phyloP scores from a whole-genome alignment of 2,888 invertebrate species.

The Aricia artaxerxes region DNA sequence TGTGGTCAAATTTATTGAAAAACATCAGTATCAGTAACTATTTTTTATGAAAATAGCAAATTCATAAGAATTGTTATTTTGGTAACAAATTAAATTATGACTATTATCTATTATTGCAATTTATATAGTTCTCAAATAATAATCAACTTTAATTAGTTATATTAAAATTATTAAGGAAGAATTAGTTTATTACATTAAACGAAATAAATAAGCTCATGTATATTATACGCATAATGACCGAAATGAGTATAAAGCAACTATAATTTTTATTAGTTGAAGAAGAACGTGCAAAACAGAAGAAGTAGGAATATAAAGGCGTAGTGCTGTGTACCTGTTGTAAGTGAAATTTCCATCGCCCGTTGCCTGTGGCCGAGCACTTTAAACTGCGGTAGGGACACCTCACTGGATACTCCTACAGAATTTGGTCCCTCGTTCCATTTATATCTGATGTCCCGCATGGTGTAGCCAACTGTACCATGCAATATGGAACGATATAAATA shows the following conservation, averaged over 20 bases:
- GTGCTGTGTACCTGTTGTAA: constrained; percentile 84
- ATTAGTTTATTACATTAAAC: not conserved
- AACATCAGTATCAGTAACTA: not conserved
- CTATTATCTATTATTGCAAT: not conserved
- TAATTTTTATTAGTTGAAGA: constrained; percentile 40
- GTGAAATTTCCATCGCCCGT: constrained; percentile 97
- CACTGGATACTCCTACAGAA: constrained; percentile 97
- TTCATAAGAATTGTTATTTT: not conserved
- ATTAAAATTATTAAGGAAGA: not conserved
- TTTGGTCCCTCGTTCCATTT: constrained; percentile 97
- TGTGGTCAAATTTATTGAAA: not conserved
- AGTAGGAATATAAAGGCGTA: constrained; percentile 35
- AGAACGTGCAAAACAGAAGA: constrained; percentile 49
- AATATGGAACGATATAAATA: constrained; percentile 75
- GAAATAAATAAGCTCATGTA: not conserved
- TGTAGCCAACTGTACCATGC: constrained; percentile 94
- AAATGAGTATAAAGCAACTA: not conserved
- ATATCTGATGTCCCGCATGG: constrained; percentile 98
- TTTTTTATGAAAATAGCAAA: not conserved
- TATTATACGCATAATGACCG: not conserved
- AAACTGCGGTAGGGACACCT: constrained; percentile 98
- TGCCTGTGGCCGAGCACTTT: constrained; percentile 98
- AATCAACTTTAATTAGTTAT: not conserved
- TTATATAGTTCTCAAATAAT: not conserved
- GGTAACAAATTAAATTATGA: not conserved